phyloP scores from a whole-genome alignment of 1,140 invertebrate species.

The Drosophila sp. region DNA sequence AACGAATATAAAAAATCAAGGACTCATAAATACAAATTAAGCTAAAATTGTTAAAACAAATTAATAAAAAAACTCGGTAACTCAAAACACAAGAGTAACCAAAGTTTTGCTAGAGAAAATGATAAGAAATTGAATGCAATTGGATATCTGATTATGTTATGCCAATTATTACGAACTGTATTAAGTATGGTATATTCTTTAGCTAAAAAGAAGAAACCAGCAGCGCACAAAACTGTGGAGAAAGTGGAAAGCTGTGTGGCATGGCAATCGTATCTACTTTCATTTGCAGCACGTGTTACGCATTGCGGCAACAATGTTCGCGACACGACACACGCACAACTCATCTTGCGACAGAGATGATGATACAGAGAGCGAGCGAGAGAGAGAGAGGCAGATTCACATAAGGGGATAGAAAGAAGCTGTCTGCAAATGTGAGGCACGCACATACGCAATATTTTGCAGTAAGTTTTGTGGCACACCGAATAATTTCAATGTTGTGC shows the following conservation, averaged over 20 bases:
- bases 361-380: neutral
- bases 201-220: neutral
- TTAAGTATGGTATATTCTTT: neutral
- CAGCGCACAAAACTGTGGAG: too few species aligned
- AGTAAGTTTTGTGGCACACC: constrained; percentile 71
- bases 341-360: neutral
- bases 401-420: constrained; percentile 29
- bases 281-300: constrained; percentile 64
- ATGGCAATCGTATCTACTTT: constrained; percentile 26
- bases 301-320: constrained; percentile 41
- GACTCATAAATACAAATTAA: too few species aligned
- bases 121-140: neutral
- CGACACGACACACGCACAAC: constrained; percentile 27
- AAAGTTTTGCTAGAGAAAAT: neutral
- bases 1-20: neutral
- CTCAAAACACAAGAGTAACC: too few species aligned
- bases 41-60: too few species aligned
- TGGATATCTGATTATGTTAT: neutral
- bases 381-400: neutral
- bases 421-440: constrained; percentile 40
- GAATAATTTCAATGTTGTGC: constrained; percentile 66
- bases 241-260: constrained; percentile 16
- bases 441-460: constrained; percentile 76
- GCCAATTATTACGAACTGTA: neutral
- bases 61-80: too few species aligned